phyloP scores from a whole-genome alignment of 2,797 vertebrate genomes.

The Enteromius anoplus region DNA sequence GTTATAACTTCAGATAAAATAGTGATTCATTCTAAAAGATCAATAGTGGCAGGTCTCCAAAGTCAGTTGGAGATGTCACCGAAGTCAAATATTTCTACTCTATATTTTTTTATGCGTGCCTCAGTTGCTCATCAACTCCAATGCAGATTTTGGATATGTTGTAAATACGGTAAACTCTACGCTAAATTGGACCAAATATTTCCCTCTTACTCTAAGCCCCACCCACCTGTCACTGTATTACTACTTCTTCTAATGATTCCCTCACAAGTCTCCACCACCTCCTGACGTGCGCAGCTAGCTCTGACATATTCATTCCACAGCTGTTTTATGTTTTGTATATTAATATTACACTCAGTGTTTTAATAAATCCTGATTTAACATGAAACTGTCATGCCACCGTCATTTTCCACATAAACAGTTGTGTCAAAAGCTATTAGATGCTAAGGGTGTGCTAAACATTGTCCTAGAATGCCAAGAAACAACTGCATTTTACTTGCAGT shows the following conservation, averaged over 20 bases:
- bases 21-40: neutral
- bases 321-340: neutral
- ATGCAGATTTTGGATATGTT: neutral
- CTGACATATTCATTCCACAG: neutral
- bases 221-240: constrained; percentile 8
- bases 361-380: neutral
- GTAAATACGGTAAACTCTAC: neutral
- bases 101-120: neutral
- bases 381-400: neutral
- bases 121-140: neutral
- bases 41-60: neutral
- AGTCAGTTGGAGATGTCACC: neutral
- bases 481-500: neutral
- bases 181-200: neutral
- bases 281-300: neutral
- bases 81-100: neutral
- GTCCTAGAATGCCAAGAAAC: neutral
- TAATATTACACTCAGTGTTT: neutral
- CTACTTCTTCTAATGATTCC: neutral
- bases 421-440: neutral
- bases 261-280: neutral
- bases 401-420: neutral
- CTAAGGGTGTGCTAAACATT: neutral
- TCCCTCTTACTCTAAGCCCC: neutral
- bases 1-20: neutral